phyloP scores from a whole-genome alignment of 2,797 vertebrate species.

The Columba guinea region DNA sequence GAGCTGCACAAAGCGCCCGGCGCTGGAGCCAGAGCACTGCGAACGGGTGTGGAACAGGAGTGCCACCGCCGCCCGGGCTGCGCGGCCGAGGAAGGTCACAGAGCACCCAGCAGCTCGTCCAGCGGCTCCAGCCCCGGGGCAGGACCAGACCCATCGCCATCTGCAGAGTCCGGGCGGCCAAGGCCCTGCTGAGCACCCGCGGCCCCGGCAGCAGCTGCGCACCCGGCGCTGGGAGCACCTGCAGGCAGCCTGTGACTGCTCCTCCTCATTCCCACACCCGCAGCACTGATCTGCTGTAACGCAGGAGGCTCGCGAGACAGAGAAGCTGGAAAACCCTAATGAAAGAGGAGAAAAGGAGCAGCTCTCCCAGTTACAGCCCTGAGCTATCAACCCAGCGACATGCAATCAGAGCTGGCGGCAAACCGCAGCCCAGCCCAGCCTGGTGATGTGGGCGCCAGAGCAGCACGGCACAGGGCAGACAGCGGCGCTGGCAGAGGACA shows the following conservation, averaged over 20 bases:
- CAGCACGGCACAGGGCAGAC: not conserved
- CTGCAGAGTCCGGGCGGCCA: not conserved
- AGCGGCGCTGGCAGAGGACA: no score
- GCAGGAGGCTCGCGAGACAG: not conserved
- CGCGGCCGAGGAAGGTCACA: not conserved
- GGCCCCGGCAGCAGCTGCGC: not conserved
- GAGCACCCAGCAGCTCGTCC: not conserved
- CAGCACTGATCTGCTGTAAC: not conserved
- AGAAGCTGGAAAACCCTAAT: not conserved
- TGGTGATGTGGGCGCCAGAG: accelerated
- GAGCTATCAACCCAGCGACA: not conserved
- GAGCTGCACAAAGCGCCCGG: not conserved
- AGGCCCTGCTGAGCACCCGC: not conserved
- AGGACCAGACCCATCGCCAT: not conserved
- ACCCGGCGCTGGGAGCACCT: not conserved
- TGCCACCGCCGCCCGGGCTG: not conserved
- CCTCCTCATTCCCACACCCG: not conserved
- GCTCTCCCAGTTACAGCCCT: not conserved
- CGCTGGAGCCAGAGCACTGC: not conserved
- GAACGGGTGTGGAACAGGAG: not conserved
- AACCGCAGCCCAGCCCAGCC: accelerated
- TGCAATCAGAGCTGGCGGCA: not conserved
- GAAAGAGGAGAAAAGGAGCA: not conserved
- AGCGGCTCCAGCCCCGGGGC: not conserved
- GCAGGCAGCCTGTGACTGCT: not conserved